phyloP scores from a whole-genome alignment of 2,888 invertebrate species.

The Acanthopleura granulata region DNA sequence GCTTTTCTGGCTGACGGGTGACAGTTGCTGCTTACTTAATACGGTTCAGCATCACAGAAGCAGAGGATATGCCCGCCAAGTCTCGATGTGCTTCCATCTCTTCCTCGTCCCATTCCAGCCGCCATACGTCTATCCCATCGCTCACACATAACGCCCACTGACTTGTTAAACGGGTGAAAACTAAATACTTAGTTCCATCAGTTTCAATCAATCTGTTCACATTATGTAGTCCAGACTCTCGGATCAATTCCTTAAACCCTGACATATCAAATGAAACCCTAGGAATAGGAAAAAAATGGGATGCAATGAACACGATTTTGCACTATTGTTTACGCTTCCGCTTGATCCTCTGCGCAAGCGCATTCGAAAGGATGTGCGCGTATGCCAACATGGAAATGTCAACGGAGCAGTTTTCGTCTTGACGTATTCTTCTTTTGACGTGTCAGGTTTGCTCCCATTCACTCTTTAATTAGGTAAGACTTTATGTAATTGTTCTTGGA shows the following conservation, averaged over 20 bases:
- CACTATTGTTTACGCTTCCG: conserved; percentile 2
- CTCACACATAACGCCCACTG: conserved; percentile 49
- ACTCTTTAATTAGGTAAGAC: no score
- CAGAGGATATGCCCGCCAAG: conserved; percentile 42
- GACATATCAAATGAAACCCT: conserved; percentile 25
- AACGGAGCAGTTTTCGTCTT: background rate
- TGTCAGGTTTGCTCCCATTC: no score
- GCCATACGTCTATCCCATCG: conserved; percentile 60
- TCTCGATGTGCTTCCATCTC: conserved; percentile 54
- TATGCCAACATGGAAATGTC: conserved; percentile 18
- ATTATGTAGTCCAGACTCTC: conserved; percentile 43
- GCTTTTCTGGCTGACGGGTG: no score
- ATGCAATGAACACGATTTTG: background rate
- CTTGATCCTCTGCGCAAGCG: background rate
- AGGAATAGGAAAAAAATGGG: background rate
- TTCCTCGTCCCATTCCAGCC: conserved; percentile 48
- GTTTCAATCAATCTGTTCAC: conserved; percentile 43
- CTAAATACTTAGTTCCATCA: conserved; percentile 49
- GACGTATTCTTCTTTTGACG: background rate
- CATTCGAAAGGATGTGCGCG: background rate
- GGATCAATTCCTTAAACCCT: conserved; percentile 34
- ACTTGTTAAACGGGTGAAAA: conserved; percentile 45
- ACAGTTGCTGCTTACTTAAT: conserved; percentile 52
- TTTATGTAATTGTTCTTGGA: no score
- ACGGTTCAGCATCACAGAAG: conserved; percentile 48